A percentile compares a stretch with the other conserved stretches of the same genome.
phyloP scores from a whole-genome alignment of 1,140 invertebrate species.

The Platyscapa corneri region DNA sequence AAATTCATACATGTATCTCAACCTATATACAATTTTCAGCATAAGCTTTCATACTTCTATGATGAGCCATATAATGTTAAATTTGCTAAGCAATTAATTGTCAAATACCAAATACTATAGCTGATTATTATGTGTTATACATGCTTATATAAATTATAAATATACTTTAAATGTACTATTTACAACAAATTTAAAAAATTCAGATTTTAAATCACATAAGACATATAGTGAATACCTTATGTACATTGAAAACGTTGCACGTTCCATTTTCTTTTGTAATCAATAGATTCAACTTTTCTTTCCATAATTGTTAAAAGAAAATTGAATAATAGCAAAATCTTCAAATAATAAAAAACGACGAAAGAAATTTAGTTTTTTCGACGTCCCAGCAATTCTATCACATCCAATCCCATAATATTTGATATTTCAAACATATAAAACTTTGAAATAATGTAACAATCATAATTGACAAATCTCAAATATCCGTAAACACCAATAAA shows the following conservation, averaged over 20 bases:
- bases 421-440: too few species aligned
- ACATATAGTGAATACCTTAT: neutral
- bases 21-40: constrained; percentile 6
- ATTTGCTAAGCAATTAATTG: neutral
- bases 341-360: neutral
- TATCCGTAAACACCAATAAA: neutral
- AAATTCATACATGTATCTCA: constrained; percentile 40
- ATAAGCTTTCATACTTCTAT: neutral
- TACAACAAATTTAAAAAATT: too few species aligned
- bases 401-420: neutral
- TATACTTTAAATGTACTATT: neutral
- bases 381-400: constrained; percentile 19
- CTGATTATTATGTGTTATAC: neutral
- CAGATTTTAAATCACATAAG: too few species aligned
- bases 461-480: neutral
- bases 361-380: neutral
- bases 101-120: neutral
- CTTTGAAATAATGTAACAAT: neutral
- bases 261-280: neutral
- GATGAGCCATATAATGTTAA: neutral
- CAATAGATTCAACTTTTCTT: neutral
- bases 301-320: neutral
- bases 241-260: neutral
- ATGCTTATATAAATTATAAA: neutral
- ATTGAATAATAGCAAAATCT: neutral